Conservation (phyloP, 2,797 vertebrate genomes). For the Rhinoraja longicauda region DNA sequence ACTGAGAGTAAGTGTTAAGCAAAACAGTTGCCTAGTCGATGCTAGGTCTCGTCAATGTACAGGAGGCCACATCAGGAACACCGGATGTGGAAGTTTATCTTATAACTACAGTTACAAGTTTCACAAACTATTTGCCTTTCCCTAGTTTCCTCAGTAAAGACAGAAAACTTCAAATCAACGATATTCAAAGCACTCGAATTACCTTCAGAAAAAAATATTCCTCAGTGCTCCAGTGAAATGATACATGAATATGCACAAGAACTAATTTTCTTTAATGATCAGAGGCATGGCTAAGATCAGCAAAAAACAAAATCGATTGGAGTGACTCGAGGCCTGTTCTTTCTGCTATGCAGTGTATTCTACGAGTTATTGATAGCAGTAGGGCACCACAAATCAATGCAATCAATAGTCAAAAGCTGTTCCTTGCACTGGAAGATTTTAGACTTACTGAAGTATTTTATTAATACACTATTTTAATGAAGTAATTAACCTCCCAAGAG, state of each 20-base stretch:
- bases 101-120: slow-evolving; percentile 42
- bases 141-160: slow-evolving; percentile 45
- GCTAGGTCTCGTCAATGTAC: no score
- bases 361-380: slow-evolving; percentile 48
- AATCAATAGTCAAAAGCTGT: slow-evolving; percentile 46
- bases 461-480: slow-evolving; percentile 53
- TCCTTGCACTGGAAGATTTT: slow-evolving; percentile 41
- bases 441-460: slow-evolving; percentile 44
- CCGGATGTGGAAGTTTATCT: slow-evolving; percentile 29
- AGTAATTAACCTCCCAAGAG: slow-evolving; percentile 52
- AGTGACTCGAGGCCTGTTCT: slow-evolving; percentile 42
- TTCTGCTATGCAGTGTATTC: slow-evolving; percentile 46
- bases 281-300: slow-evolving; percentile 40
- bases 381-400: slow-evolving; percentile 43
- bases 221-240: neutral
- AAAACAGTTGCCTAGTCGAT: no score
- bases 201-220: slow-evolving; percentile 38
- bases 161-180: slow-evolving; percentile 48
- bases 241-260: slow-evolving; percentile 41
- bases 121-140: slow-evolving; percentile 36
- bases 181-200: slow-evolving; percentile 45
- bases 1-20: no score
- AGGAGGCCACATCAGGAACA: no score
- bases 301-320: slow-evolving; percentile 39
- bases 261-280: slow-evolving; percentile 46